Evolutionary conservation across 92 coral and sea anemone species (phyloP), one percentile per base, ranked within the genome.

Genomic region (Epizoanthus scotinus): DNA sequence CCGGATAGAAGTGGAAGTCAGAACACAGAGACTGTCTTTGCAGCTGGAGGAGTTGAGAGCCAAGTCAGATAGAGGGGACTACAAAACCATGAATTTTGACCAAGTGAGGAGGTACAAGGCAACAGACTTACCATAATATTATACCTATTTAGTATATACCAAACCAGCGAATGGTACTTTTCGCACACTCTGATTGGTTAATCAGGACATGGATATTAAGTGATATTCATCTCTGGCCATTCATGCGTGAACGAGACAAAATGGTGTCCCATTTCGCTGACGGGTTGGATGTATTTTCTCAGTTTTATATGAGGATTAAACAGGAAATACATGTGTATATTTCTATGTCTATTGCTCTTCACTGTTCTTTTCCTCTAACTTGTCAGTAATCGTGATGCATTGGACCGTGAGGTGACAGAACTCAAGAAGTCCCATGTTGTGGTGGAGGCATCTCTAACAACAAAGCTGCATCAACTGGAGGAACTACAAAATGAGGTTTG

Each of bases 401-500:
- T 93, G 62, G 98, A 93, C 72, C 91, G 95, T 78, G 96, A 95
- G 74, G 77, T 95, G 14, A 89, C 90, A 91, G 94, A 91, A 62
- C 67, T 95, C 53, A 90, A 89, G 77, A 95, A 95, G 81, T 72
- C 86, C 52, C 90, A 95, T 53, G 81, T 93, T 28, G 78, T 89
- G 14, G 79, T 95, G 78, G 94, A 95, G 73, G 86, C 98, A 40
- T 88, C 93, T 28, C 73, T 95, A 53, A 78, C 88, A 18, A 65
- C 96, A 36, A 93, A 89, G 84, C 58, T 86, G 17, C 93, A 95
- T 50, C 89, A 91, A 29, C 83, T 93, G 36, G 86, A 78, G 28
- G 99, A 95, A 83, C 78, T 89, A 25, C 92, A 90, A 27, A 91
- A 93, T 70, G 98, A 95, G 94, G 99, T 89, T 63, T 27, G 78